phyloP scores from a whole-genome alignment of 2,113 vertebrate genomes.

The Ptilonorhynchus violaceus region DNA sequence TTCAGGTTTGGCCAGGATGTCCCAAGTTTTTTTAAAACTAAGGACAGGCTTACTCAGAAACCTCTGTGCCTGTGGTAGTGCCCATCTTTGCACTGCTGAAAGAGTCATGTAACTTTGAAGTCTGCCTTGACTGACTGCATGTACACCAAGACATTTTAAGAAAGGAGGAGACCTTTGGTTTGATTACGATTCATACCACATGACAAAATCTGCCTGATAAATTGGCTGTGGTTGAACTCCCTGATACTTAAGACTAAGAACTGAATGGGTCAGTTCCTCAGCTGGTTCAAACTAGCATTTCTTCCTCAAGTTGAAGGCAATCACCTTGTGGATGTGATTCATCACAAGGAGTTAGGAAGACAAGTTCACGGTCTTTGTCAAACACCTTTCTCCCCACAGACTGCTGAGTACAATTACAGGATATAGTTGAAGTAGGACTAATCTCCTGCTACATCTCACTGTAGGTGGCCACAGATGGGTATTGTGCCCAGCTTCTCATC shows the following conservation, averaged over 20 bases:
- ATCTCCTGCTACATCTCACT: background rate
- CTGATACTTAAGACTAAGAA: background rate
- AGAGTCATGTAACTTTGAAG: background rate
- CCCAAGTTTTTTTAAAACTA: background rate
- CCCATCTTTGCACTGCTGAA: background rate
- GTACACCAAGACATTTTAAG: background rate
- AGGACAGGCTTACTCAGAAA: background rate
- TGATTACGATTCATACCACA: background rate
- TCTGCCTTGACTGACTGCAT: background rate
- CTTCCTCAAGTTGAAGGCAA: background rate
- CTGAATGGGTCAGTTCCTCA: background rate
- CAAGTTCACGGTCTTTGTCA: background rate
- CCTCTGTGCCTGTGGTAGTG: background rate
- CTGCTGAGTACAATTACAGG: background rate
- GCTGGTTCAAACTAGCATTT: background rate
- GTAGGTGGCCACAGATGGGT: background rate
- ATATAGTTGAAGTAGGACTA: background rate
- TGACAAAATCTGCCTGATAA: background rate
- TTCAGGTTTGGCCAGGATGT: background rate
- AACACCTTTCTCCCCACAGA: background rate
- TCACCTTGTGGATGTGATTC: background rate
- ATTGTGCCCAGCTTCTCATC: background rate
- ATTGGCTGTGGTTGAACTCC: background rate
- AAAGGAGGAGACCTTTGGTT: background rate
- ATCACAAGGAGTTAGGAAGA: background rate